A percentile compares a stretch with the other conserved stretches of the same genome.
Conservation (phyloP, 2,113 vertebrate species). For the Syngnathoides biaculeatus region DNA sequence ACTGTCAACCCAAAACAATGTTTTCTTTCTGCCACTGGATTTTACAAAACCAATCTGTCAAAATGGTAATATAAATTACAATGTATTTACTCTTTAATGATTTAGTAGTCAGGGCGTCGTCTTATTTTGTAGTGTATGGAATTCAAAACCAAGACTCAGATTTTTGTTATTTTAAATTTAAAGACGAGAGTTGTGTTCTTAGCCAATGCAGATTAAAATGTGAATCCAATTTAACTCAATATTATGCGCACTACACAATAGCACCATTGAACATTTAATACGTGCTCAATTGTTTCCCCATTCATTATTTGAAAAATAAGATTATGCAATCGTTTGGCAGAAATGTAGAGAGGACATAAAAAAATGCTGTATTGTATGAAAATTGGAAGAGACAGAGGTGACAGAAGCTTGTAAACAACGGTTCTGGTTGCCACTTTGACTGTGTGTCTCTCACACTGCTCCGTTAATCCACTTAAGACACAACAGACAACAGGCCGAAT, state of each 20-base stretch:
- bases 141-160: neutral
- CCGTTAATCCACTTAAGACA: conserved; percentile 71
- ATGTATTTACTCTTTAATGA: neutral
- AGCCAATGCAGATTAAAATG: neutral
- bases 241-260: neutral
- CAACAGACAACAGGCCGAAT: conserved; percentile 47
- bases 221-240: neutral
- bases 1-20: neutral
- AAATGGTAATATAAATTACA: neutral
- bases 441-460: conserved; percentile 61
- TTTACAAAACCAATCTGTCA: neutral
- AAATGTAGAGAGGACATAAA: conserved; percentile 38
- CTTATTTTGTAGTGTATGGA: neutral
- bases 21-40: conserved; percentile 8
- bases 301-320: conserved; percentile 41
- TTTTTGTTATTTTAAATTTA: neutral
- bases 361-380: conserved; percentile 31
- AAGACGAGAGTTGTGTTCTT: neutral
- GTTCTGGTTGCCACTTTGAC: conserved; percentile 64
- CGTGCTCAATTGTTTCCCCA: conserved; percentile 20
- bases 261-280: neutral
- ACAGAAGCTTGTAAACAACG: conserved; percentile 60
- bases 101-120: neutral
- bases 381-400: conserved; percentile 53
- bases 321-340: conserved; percentile 49